Evolutionary conservation across 2,797 vertebrate species (phyloP).

Genomic region (Nyctalus aviator): DNA sequence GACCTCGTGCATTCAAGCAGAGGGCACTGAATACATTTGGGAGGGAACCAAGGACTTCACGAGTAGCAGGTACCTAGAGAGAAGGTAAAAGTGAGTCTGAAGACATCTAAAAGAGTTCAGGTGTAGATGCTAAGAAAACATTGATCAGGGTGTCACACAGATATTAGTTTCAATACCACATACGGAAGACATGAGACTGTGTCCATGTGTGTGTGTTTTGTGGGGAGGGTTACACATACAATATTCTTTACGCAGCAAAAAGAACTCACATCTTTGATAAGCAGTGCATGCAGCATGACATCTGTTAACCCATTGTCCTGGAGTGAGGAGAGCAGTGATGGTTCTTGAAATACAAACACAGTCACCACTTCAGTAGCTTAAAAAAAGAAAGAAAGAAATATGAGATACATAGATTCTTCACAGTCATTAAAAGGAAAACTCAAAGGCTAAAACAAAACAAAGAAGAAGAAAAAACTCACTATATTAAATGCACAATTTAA

Average conservation of each 20-base stretch:
- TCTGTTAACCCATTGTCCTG: conserved; percentile 99
- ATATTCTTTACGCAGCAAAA: neutral
- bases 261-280: conserved; percentile 97
- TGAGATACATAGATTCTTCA: conserved; percentile 23
- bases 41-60: conserved; percentile 97
- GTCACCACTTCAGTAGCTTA: conserved; percentile 98
- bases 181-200: neutral
- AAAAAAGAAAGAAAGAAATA: conserved; percentile 62
- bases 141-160: neutral
- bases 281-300: conserved; percentile 97
- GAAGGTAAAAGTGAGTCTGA: conserved; percentile 66
- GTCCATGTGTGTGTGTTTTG: neutral
- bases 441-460: neutral
- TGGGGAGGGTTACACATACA: neutral
- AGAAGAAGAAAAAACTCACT: neutral
- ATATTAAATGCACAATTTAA: conserved; percentile 29
- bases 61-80: conserved; percentile 95
- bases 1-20: conserved; percentile 96
- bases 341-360: conserved; percentile 99
- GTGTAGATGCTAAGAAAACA: neutral
- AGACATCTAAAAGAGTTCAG: neutral
- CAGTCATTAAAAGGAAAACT: conserved; percentile 20
- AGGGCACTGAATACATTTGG: conserved; percentile 98
- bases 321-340: conserved; percentile 96
- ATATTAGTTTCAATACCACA: conserved; percentile 40